These are phyloP conservation scores for Drosophila hamatofila DNA, from an alignment of 2,888 invertebrate species.

Conservation along the genomic window DNA sequence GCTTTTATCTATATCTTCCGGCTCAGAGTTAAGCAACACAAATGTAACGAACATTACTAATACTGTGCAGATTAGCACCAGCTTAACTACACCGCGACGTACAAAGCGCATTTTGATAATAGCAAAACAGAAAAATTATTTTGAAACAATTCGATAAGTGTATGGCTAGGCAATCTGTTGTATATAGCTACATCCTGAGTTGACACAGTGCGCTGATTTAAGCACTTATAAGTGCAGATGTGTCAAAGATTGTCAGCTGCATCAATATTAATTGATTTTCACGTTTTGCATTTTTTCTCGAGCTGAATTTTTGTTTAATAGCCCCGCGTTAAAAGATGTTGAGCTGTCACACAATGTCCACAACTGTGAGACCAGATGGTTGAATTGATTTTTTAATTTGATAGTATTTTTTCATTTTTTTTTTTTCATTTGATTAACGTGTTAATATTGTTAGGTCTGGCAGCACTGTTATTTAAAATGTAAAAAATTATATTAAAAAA, in stretches of 20 bases:
- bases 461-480: not conserved
- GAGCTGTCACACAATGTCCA: constrained; percentile 1
- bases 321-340: constrained; percentile 20
- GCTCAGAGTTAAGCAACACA: constrained; percentile 43
- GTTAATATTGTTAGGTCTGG: constrained; percentile 7
- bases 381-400: not conserved
- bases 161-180: too few relatives aligned
- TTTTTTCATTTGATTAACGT: not conserved
- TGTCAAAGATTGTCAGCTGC: not conserved
- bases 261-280: not conserved
- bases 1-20: constrained; percentile 58
- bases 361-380: constrained; percentile 6
- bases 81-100: constrained; percentile 66
- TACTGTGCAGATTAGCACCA: constrained; percentile 28
- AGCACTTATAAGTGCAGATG: not conserved
- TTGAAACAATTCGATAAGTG: constrained; percentile 13
- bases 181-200: not conserved
- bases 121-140: not conserved
- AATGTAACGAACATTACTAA: constrained; percentile 43
- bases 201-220: not conserved
- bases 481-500: not conserved
- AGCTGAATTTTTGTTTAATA: constrained; percentile 18
- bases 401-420: constrained; percentile 12
- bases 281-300: not conserved
- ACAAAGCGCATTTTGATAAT: constrained; percentile 62